Conservation (phyloP, 2,113 vertebrate species). For the Melozone crissalis region DNA sequence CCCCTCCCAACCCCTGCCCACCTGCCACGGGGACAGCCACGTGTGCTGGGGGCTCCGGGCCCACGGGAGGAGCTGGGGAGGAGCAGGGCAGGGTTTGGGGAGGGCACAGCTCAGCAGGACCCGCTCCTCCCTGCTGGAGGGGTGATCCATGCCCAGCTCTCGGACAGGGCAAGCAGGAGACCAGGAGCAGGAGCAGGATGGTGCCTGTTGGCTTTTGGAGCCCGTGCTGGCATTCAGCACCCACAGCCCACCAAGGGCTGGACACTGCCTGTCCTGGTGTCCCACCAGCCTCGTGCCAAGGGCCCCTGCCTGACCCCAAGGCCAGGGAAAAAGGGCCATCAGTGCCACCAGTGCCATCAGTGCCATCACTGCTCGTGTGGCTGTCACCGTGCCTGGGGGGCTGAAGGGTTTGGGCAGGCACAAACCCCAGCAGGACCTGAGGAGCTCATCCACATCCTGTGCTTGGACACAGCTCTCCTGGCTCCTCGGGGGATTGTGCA, state of each 20-base stretch:
- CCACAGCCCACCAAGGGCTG: not conserved
- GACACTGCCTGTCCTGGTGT: accelerated
- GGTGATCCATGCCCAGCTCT: not conserved
- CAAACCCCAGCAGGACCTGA: not conserved
- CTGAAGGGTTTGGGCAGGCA: not conserved
- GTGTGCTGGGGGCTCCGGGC: not conserved
- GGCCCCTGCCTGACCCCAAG: accelerated
- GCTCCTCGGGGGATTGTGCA: not conserved
- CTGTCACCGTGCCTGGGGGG: accelerated
- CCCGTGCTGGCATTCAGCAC: not conserved
- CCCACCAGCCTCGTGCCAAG: accelerated
- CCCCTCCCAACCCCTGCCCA: not conserved
- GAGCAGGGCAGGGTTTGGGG: not conserved
- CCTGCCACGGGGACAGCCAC: not conserved
- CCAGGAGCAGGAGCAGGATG: not conserved
- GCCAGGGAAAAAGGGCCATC: not conserved
- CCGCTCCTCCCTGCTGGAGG: not conserved
- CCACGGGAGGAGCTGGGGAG: not conserved
- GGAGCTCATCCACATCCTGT: not conserved
- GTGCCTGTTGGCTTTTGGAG: not conserved
- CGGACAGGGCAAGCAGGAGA: accelerated
- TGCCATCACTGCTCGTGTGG: not conserved
- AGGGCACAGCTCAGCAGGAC: not conserved
- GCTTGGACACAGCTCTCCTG: too few relatives aligned
- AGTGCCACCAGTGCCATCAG: too few relatives aligned